Conservation (phyloP, 2,797 vertebrate genomes). For the Rhynchonycteris naso region DNA sequence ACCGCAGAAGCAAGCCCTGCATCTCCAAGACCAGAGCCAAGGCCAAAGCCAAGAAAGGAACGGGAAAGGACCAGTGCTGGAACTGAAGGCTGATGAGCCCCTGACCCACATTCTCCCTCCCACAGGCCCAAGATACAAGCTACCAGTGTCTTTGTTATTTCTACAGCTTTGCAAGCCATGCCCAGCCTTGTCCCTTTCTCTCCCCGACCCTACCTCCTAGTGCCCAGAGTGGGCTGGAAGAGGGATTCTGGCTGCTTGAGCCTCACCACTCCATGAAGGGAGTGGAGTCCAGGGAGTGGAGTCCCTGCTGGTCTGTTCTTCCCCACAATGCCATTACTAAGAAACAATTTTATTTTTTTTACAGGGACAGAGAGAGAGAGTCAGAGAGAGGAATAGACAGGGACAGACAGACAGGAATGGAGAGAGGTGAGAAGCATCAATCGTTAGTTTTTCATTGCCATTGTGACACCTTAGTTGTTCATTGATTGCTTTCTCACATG, state of each 20-base stretch:
- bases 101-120: neutral
- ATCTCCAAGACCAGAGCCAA: neutral
- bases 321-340: neutral
- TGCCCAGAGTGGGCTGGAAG: neutral
- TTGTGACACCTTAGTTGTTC: too few relatives aligned
- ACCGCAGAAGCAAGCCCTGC: neutral
- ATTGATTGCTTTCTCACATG: too few relatives aligned
- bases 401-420: too few relatives aligned
- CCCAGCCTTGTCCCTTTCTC: neutral
- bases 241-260: neutral
- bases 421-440: too few relatives aligned
- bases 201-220: neutral
- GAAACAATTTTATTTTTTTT: too few relatives aligned
- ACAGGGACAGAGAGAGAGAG: too few relatives aligned
- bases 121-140: neutral
- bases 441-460: too few relatives aligned
- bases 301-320: neutral
- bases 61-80: neutral
- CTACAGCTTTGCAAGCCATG: neutral
- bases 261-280: neutral
- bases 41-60: neutral
- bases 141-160: neutral
- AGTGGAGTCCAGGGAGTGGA: neutral
- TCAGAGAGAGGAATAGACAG: too few relatives aligned
- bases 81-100: neutral